A percentile compares a stretch with the other conserved stretches of the same genome.
Conservation (phyloP, 2,888 invertebrate genomes). For the Conops quadrifasciatus region DNA sequence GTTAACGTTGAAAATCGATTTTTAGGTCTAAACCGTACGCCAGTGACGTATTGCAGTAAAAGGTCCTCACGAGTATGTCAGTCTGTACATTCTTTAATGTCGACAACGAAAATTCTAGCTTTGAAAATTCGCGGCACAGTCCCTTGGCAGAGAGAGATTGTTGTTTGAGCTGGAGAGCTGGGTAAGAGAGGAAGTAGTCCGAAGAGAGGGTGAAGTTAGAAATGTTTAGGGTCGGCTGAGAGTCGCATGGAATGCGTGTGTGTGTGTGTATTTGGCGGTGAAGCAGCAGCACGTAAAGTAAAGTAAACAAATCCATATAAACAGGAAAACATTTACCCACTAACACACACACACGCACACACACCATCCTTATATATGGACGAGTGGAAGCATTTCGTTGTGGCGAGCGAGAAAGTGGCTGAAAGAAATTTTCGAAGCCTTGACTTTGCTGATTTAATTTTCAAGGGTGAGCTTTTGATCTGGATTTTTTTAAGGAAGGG, state of each 20-base stretch:
- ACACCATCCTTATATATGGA: too few species aligned
- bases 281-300: conserved; percentile 2
- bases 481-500: conserved; percentile 13
- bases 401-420: background rate
- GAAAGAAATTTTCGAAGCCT: conserved; percentile 7
- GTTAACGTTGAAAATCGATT: background rate
- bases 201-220: too few species aligned
- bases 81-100: background rate
- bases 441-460: conserved; percentile 33
- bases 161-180: too few species aligned
- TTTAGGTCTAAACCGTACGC: conserved; percentile 1
- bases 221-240: background rate
- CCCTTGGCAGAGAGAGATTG: background rate
- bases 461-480: conserved; percentile 31
- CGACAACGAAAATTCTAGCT: background rate
- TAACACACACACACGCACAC: background rate
- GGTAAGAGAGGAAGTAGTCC: too few species aligned
- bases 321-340: background rate
- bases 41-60: background rate
- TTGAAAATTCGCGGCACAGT: background rate
- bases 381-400: background rate
- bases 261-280: background rate
- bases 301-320: conserved; percentile 9
- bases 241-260: background rate
- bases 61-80: background rate